A percentile compares a stretch with the other conserved stretches of the same genome.
Evolutionary conservation across 2,113 vertebrate species (phyloP).

Genomic region (Nothobranchius furzeri): DNA sequence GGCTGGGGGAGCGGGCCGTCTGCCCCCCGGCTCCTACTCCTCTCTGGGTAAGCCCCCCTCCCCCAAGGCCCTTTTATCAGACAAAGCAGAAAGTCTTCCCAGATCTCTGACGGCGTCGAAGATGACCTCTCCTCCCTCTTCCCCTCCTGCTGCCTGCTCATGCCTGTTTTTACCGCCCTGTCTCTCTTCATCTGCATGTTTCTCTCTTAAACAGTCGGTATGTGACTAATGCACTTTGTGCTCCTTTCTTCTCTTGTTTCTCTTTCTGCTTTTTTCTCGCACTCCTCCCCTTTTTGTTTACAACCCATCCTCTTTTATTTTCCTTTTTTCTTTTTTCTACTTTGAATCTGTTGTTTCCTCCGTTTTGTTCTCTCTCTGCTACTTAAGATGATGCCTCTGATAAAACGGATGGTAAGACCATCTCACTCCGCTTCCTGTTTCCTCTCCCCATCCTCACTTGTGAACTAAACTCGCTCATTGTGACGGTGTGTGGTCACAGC

Average conservation of each 20-base stretch:
- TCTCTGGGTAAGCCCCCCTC: constrained; percentile 86
- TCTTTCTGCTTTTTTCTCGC: constrained; percentile 62
- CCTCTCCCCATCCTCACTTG: constrained; percentile 29
- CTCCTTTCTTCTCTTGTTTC: constrained; percentile 84
- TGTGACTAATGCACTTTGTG: constrained; percentile 86
- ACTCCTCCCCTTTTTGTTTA: constrained; percentile 69
- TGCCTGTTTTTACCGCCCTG: constrained; percentile 22
- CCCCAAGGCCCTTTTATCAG: constrained; percentile 14
- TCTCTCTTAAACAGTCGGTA: constrained; percentile 47
- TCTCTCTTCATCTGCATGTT: too few species aligned
- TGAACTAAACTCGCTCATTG: constrained; percentile 5
- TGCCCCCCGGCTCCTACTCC: constrained; percentile 87
- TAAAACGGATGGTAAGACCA: constrained; percentile 98
- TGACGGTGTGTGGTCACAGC: constrained; percentile 42
- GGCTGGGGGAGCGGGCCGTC: constrained; percentile 75
- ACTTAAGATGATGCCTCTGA: constrained; percentile 98
- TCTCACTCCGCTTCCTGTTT: constrained; percentile 59
- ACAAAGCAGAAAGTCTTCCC: constrained; percentile 10
- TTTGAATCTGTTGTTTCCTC: constrained; percentile 56
- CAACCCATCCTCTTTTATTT: constrained; percentile 40
- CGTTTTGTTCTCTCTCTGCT: constrained; percentile 76
- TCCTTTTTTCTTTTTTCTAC: constrained; percentile 58
- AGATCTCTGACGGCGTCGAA: constrained; percentile 15
- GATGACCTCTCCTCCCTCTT: background rate
- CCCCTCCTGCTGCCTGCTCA: constrained; percentile 35